Conservation (phyloP, 2,113 vertebrate genomes). For the Arvicanthis niloticus region DNA sequence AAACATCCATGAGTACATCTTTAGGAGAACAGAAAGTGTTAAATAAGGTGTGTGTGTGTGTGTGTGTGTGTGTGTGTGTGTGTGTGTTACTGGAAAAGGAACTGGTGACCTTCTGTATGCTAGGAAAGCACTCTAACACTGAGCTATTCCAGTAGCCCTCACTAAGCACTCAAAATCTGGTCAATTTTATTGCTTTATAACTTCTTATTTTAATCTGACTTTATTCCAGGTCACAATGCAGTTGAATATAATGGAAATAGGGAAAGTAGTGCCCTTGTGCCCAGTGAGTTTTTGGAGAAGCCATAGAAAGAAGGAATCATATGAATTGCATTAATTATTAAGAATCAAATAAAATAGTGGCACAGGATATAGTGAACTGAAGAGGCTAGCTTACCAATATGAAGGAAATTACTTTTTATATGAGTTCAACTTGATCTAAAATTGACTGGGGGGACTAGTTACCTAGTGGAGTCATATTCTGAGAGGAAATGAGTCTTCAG, state of each 20-base stretch:
- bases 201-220: background rate
- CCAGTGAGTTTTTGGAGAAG: background rate
- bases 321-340: background rate
- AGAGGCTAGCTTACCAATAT: background rate
- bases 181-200: background rate
- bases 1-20: background rate
- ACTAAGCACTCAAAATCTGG: background rate
- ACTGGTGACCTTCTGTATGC: background rate
- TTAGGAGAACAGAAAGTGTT: background rate
- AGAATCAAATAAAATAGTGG: conserved; percentile 27
- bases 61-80: background rate
- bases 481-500: background rate
- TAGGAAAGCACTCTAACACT: background rate
- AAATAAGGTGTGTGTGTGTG: background rate
- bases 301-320: background rate
- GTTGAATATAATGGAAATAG: background rate
- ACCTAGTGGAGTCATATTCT: background rate
- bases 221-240: background rate
- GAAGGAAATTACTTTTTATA: background rate
- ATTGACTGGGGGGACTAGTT: background rate
- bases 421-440: background rate
- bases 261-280: background rate
- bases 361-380: background rate
- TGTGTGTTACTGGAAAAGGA: background rate
- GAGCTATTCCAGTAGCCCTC: background rate